These are phyloP conservation scores for Rachycentron canadum DNA, from an alignment of 2,797 vertebrate species.

Conservation along the genomic window DNA sequence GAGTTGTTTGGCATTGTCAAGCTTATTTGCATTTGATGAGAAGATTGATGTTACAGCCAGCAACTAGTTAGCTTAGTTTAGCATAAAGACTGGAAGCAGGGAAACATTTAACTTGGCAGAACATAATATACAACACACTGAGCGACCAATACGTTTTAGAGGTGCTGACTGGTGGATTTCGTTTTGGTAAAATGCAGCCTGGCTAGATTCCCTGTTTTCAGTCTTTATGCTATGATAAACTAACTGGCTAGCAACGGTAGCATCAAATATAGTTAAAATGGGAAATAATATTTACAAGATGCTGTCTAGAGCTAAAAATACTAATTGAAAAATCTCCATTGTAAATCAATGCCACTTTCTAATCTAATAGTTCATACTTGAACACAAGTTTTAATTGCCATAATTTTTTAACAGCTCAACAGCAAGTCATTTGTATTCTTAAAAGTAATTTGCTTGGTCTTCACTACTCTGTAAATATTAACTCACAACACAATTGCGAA, in stretches of 20 bases:
- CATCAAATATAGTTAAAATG: not conserved
- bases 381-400: not conserved
- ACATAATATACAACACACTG: no score
- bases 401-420: not conserved
- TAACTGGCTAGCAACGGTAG: not conserved
- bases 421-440: not conserved
- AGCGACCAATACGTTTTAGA: no score
- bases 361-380: not conserved
- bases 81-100: not conserved
- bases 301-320: not conserved
- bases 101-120: no score
- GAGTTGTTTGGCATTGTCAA: not conserved
- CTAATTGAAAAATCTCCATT: not conserved
- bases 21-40: not conserved
- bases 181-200: no score
- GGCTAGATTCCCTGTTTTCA: no score
- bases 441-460: not conserved
- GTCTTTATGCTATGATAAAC: not conserved
- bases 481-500: no score
- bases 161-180: no score
- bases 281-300: not conserved
- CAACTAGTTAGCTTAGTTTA: not conserved
- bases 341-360: not conserved
- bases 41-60: not conserved
- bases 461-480: not conserved